A percentile compares a stretch with the other conserved stretches of the same genome.
Evolutionary conservation across 1,140 invertebrate genomes (phyloP).

Genomic region (Heterodera schachtii): DNA sequence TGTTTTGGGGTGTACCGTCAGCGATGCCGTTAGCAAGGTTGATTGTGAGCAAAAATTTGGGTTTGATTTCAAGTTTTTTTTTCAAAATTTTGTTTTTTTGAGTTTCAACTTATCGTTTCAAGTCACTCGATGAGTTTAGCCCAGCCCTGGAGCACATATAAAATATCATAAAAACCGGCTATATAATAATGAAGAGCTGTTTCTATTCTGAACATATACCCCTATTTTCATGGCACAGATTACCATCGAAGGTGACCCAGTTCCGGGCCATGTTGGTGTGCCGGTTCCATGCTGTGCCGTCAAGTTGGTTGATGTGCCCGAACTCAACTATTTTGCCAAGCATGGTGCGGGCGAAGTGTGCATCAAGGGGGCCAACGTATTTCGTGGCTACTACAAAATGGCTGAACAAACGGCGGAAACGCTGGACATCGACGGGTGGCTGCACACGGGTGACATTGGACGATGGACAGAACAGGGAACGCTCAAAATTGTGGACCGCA

Average conservation of each 20-base stretch:
- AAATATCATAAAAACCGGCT: too few relatives aligned
- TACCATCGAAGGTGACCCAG: constrained; percentile 60
- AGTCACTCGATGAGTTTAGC: too few relatives aligned
- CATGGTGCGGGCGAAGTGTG: constrained; percentile 63
- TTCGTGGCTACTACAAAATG: constrained; percentile 67
- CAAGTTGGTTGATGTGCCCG: constrained; percentile 65
- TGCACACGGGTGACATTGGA: constrained; percentile 67
- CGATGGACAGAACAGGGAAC: constrained; percentile 67
- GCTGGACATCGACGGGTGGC: constrained; percentile 68
- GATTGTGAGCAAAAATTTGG: too few relatives aligned
- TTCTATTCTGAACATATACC: too few relatives aligned
- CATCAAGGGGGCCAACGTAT: constrained; percentile 62
- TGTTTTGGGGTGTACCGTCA: too few relatives aligned
- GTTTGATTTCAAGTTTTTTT: too few relatives aligned
- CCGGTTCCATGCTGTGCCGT: constrained; percentile 63
- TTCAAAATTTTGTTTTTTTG: too few relatives aligned
- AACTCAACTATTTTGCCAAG: constrained; percentile 61
- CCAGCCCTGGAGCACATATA: too few relatives aligned
- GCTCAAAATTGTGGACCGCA: constrained; percentile 70
- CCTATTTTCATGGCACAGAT: constrained; percentile 34
- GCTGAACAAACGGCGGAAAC: constrained; percentile 67
- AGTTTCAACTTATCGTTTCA: too few relatives aligned
- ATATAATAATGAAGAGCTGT: too few relatives aligned
- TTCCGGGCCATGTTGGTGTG: constrained; percentile 65
- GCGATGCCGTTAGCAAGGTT: too few relatives aligned